Conservation (phyloP, 2,797 vertebrate genomes). For the Morus bassanus region DNA sequence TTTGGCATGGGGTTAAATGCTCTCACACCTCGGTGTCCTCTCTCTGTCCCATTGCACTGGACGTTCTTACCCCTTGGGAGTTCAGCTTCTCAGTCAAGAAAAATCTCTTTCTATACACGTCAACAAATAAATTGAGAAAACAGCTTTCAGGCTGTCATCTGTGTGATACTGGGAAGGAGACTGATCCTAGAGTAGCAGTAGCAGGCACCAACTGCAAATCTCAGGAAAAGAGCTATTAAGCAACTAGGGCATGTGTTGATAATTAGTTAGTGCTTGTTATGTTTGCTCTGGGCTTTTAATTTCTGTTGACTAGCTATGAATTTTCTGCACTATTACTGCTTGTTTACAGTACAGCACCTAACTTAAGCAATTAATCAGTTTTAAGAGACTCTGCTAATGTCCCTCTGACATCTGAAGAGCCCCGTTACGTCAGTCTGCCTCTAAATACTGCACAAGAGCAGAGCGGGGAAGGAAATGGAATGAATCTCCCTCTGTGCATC, state of each 20-base stretch:
- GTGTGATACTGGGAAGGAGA: background rate
- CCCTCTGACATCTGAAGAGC: background rate
- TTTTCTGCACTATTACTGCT: slow-evolving; percentile 4
- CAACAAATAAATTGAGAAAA: background rate
- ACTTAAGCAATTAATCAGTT: slow-evolving; percentile 36
- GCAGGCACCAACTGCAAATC: background rate
- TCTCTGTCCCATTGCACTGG: background rate
- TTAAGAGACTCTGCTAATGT: slow-evolving; percentile 7
- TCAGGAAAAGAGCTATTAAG: slow-evolving; percentile 3
- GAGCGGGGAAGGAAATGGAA: background rate
- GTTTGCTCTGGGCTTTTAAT: slow-evolving; percentile 42
- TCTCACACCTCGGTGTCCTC: background rate
- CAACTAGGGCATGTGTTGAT: slow-evolving; percentile 1
- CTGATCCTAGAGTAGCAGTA: background rate
- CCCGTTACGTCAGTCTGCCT: background rate
- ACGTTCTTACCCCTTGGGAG: background rate
- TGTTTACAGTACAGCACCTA: slow-evolving; percentile 36
- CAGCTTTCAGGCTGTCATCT: background rate
- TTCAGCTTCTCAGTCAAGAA: background rate
- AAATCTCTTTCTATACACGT: background rate
- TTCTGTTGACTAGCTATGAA: slow-evolving; percentile 18
- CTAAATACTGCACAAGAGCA: background rate
- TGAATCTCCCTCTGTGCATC: background rate
- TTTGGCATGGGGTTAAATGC: background rate
- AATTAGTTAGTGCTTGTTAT: slow-evolving; percentile 25